A percentile compares a stretch with the other conserved stretches of the same genome.
phyloP scores from a whole-genome alignment of 2,888 invertebrate genomes.

The Clusia tigrina region DNA sequence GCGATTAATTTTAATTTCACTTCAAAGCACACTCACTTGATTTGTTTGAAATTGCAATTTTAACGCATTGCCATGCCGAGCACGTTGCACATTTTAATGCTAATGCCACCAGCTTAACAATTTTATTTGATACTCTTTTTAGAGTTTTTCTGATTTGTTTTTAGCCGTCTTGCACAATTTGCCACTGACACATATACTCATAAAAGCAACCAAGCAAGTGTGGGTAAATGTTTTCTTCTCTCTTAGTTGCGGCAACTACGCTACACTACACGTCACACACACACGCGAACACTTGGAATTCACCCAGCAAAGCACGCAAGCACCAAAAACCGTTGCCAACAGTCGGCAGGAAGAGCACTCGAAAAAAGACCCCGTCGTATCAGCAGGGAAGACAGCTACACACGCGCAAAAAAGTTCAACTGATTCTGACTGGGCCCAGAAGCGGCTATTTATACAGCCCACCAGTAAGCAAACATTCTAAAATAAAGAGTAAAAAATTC shows the following conservation, averaged over 20 bases:
- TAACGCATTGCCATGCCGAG: slow-evolving; percentile 24
- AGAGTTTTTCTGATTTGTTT: slow-evolving; percentile 6
- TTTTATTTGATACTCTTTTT: neutral
- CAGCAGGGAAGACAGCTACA: slow-evolving; percentile 34
- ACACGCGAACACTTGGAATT: neutral
- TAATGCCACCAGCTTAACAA: neutral
- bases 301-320: neutral
- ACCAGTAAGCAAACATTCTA: slow-evolving; percentile 24
- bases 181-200: slow-evolving; percentile 23
- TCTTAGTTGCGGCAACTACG: too few relatives aligned
- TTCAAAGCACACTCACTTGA: slow-evolving; percentile 13
- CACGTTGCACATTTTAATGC: slow-evolving; percentile 11
- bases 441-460: slow-evolving; percentile 50
- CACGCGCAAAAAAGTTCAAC: slow-evolving; percentile 50
- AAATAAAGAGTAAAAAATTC: slow-evolving; percentile 18
- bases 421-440: slow-evolving; percentile 45
- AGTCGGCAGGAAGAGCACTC: too few relatives aligned
- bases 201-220: too few relatives aligned
- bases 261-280: too few relatives aligned
- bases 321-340: neutral
- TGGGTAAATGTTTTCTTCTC: slow-evolving; percentile 4
- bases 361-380: neutral
- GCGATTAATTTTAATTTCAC: neutral
- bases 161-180: slow-evolving; percentile 11
- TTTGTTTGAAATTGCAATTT: neutral